Conservation (phyloP, 2,113 vertebrate genomes). For the Neotoma lepida region DNA sequence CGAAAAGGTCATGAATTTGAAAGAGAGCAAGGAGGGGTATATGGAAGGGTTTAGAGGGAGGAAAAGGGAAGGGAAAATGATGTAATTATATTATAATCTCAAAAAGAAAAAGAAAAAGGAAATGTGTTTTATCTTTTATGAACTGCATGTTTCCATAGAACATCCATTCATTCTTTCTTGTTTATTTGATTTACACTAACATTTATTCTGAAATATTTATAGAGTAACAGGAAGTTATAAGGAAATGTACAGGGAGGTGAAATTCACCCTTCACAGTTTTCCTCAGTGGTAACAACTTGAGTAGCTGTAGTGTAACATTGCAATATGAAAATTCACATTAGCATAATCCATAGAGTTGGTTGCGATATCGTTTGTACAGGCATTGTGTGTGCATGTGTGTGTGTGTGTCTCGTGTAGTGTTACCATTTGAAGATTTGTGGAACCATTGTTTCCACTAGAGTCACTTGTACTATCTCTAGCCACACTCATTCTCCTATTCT, state of each 20-base stretch:
- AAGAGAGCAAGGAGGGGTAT: not conserved
- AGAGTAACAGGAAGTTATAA: constrained; percentile 43
- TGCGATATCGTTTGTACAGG: constrained; percentile 2
- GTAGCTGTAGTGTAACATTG: not conserved
- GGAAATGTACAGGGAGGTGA: constrained; percentile 28
- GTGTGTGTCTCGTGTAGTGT: constrained; percentile 3
- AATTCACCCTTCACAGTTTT: constrained; percentile 35
- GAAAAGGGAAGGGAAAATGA: not conserved
- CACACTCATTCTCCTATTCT: not conserved
- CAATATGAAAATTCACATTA: constrained; percentile 17
- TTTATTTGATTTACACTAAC: constrained; percentile 39
- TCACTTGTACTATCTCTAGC: not conserved
- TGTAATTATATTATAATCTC: not conserved
- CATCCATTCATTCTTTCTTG: not conserved
- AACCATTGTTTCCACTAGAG: not conserved
- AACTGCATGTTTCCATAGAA: constrained; percentile 6
- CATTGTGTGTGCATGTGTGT: not conserved
- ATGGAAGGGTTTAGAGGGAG: not conserved
- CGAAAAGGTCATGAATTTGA: not conserved
- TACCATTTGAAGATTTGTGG: not conserved
- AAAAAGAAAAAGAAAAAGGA: not conserved
- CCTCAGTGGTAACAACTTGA: constrained; percentile 26
- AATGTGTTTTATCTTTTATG: constrained; percentile 16
- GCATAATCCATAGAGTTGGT: not conserved
- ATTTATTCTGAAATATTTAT: constrained; percentile 54